These are phyloP conservation scores for Ceratina japonica DNA, from an alignment of 1,140 invertebrate genomes.

Conservation along the genomic window DNA sequence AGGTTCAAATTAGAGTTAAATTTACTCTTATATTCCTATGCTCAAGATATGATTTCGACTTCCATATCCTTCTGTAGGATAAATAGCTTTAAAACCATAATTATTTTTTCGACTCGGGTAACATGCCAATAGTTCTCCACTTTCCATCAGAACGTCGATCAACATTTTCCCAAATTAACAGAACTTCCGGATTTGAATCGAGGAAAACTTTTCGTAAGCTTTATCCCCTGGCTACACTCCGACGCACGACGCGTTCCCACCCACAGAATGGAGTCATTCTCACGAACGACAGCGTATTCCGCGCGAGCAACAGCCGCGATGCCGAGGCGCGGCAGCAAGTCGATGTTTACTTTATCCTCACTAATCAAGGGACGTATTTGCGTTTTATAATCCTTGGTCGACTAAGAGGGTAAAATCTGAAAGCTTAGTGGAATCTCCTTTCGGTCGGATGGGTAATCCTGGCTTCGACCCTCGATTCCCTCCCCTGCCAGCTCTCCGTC, in stretches of 20 bases:
- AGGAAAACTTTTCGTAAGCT: neutral
- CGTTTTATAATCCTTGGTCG: slow-evolving; percentile 79
- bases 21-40: no score
- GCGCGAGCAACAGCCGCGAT: slow-evolving; percentile 59
- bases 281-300: slow-evolving; percentile 45
- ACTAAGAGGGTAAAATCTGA: slow-evolving; percentile 78
- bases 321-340: slow-evolving; percentile 55
- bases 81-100: no score
- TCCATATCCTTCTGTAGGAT: no score
- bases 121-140: no score
- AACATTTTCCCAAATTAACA: neutral
- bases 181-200: neutral
- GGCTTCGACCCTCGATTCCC: slow-evolving; percentile 64
- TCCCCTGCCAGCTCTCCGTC: slow-evolving; percentile 52
- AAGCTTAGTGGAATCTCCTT: slow-evolving; percentile 79
- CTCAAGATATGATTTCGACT: no score
- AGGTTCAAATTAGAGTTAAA: no score
- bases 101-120: no score
- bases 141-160: neutral
- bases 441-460: slow-evolving; percentile 73
- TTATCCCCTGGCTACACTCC: no score
- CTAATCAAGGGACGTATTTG: slow-evolving; percentile 79
- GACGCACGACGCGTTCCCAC: neutral
- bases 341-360: slow-evolving; percentile 75
- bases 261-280: slow-evolving; percentile 11